These are phyloP conservation scores for Ailurus styani DNA, from an alignment of 2,113 vertebrate species.

Conservation along the genomic window DNA sequence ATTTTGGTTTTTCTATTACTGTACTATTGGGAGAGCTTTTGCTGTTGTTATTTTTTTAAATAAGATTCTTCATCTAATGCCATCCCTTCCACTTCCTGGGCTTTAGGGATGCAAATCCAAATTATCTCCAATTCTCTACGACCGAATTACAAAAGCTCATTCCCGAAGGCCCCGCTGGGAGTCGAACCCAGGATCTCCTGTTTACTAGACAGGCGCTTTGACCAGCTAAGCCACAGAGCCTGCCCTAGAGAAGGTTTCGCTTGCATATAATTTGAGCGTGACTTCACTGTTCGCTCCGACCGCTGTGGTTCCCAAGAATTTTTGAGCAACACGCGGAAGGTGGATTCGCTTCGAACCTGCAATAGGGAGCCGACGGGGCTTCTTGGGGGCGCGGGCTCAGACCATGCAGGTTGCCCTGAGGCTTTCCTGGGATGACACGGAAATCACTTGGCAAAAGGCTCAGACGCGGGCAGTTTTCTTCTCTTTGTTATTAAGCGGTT, in stretches of 20 bases:
- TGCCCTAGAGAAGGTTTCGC: no score
- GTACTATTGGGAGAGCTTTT: neutral
- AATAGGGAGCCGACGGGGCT: neutral
- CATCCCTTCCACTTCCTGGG: no score
- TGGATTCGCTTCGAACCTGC: neutral
- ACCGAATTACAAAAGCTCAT: rapidly evolving
- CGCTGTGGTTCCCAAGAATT: neutral
- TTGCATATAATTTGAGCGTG: neutral
- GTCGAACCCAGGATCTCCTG: constrained; percentile 19
- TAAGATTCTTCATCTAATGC: neutral
- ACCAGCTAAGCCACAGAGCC: neutral
- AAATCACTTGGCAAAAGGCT: neutral
- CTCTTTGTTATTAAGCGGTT: no score
- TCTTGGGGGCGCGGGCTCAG: neutral
- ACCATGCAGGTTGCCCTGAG: neutral
- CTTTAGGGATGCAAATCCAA: neutral
- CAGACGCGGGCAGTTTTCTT: neutral
- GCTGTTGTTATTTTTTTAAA: neutral
- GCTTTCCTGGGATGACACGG: no score
- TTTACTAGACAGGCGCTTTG: constrained; percentile 19
- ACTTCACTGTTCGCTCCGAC: neutral
- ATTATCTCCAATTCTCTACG: neutral
- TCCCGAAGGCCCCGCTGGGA: neutral
- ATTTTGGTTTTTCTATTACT: neutral
- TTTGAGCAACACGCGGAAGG: neutral